Evolutionary conservation across 92 coral and sea anemone species (phyloP).

Genomic region (Umimayanthus chanpuru): DNA sequence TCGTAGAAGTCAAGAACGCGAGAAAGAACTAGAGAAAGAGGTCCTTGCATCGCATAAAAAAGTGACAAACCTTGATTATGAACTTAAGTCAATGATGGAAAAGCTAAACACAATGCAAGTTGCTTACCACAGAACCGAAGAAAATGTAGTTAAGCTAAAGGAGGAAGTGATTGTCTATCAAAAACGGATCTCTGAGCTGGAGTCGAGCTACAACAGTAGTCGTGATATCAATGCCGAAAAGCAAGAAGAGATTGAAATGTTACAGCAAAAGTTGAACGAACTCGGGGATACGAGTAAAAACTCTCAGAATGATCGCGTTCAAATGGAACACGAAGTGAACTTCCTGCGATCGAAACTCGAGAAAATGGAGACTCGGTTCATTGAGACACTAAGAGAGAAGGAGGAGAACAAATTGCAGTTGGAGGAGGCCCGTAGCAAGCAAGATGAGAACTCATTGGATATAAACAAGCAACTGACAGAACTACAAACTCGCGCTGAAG

Average conservation of each 20-base stretch:
- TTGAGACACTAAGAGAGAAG: conserved; percentile 72
- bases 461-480: conserved; percentile 67
- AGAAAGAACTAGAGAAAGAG: conserved; percentile 73
- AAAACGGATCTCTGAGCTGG: conserved; percentile 71
- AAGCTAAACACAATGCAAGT: conserved; percentile 62
- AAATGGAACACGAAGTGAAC: conserved; percentile 64
- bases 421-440: conserved; percentile 65
- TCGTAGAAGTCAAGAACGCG: conserved; percentile 75
- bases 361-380: conserved; percentile 74
- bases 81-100: conserved; percentile 67
- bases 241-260: conserved; percentile 52
- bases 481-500: conserved; percentile 72
- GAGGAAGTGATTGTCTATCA: conserved; percentile 74
- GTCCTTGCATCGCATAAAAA: conserved; percentile 79
- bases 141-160: conserved; percentile 58
- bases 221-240: conserved; percentile 61
- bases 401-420: conserved; percentile 67
- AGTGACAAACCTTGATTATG: conserved; percentile 68
- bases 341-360: conserved; percentile 56
- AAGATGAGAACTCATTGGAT: conserved; percentile 69
- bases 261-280: conserved; percentile 54
- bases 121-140: conserved; percentile 66
- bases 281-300: conserved; percentile 56
- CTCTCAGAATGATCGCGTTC: conserved; percentile 57
- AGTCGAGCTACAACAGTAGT: conserved; percentile 75